A percentile compares a stretch with the other conserved stretches of the same genome.
These are phyloP conservation scores for Stichopus chloronotus DNA, from an alignment of 35 echinoderm and acorn worm genomes.

Conservation along the genomic window DNA sequence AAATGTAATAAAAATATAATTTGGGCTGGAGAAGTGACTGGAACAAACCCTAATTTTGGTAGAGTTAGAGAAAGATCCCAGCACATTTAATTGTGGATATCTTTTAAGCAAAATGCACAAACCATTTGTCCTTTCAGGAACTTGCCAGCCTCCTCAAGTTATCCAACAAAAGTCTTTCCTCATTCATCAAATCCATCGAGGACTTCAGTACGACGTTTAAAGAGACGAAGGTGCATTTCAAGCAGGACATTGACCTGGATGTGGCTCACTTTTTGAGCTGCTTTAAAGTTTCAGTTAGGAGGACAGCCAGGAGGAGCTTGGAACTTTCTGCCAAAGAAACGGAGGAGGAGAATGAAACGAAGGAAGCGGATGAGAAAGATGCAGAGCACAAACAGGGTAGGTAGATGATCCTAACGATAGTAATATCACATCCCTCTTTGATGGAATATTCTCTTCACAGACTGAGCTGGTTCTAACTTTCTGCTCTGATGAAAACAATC, in stretches of 20 bases:
- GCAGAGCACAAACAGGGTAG: conserved; percentile 2
- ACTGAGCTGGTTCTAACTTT: too few relatives aligned
- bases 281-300: conserved; percentile 73
- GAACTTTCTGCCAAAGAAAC: background rate
- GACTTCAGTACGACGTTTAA: conserved; percentile 60
- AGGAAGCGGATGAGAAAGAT: conserved; percentile 13
- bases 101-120: too few relatives aligned
- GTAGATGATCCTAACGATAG: background rate
- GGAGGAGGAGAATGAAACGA: background rate
- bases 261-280: conserved; percentile 80
- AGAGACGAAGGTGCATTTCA: conserved; percentile 83
- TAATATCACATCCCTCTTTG: too few relatives aligned
- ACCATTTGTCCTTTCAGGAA: background rate
- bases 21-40: too few relatives aligned
- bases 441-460: too few relatives aligned
- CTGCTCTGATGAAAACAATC: too few relatives aligned
- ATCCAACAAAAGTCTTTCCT: background rate
- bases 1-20: too few relatives aligned
- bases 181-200: conserved; percentile 14
- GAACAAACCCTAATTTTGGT: too few relatives aligned
- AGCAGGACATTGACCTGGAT: conserved; percentile 68
- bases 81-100: too few relatives aligned
- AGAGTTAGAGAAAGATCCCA: too few relatives aligned
- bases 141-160: conserved; percentile 31
- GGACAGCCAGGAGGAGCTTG: background rate